Evolutionary conservation across 2,888 invertebrate species (phyloP), one percentile per base, ranked within the genome.

Genomic region (Drosophila niveifrons): DNA sequence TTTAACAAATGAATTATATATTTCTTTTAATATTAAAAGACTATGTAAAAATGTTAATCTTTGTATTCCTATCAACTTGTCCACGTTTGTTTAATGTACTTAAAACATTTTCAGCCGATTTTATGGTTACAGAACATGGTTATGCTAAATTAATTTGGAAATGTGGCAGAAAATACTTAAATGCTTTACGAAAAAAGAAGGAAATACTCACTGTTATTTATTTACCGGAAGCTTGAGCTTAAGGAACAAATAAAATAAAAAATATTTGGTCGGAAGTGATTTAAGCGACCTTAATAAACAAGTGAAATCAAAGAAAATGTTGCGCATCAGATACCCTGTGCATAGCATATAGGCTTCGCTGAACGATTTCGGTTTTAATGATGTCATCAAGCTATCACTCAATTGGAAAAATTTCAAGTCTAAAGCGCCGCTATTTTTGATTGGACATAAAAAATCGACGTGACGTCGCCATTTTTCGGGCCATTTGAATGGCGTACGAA

Each of bases 241-340:
- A 34, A 36, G 36, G 10, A 23, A 39, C 23, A 43, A 36, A 29
- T 47, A 13, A 59, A 57, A 48, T 50, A 48, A 11, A 56, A 31
- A 23, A 53, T 50, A 36, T 67, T 61, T 64, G 41, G 18, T 36
- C 48, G 50, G 29, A 29, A n/a, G 57, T 61, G 64, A 48, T 66
- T 66, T 65, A 59, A 68, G 64, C 23, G 48, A 39, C 52, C 46
- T 28, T 56, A 64, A 61, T 36, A 57, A 70, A 47, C 29, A 31
- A 44, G 15, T 10, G 17, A 8, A n/a, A 36, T 10, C 29, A 11
- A 6, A 15, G 7, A 11, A 23, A 17, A 28, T 39, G 10, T 23
- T 28, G 9, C 39, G 28, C 34, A 17, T 2, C 1, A 11, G 36
- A 58, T 55, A 55, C 62, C 46, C 55, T 55, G 15, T 29, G 31